These are phyloP conservation scores for Gallinago paraguaiae DNA, from an alignment of 2,113 vertebrate species.

Conservation along the genomic window DNA sequence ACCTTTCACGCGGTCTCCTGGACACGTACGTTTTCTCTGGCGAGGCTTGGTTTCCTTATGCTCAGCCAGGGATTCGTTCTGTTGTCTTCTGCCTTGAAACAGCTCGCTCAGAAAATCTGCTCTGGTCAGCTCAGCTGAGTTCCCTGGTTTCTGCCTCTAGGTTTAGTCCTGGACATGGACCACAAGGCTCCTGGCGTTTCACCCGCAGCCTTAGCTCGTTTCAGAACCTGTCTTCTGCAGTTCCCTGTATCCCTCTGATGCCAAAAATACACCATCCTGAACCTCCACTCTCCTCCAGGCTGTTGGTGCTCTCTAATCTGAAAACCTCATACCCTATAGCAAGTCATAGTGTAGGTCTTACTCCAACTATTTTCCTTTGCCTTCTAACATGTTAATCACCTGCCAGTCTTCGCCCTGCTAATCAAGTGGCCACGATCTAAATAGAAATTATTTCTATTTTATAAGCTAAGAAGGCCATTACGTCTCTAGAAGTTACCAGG, in stretches of 20 bases:
- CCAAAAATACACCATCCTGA: background rate
- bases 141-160: background rate
- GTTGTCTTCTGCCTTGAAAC: background rate
- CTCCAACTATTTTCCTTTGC: background rate
- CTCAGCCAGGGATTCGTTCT: background rate
- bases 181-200: background rate
- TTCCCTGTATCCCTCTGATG: background rate
- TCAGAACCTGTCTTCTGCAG: background rate
- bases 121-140: rapidly evolving
- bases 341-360: background rate
- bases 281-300: background rate
- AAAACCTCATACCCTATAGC: rapidly evolving
- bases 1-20: background rate
- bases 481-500: background rate
- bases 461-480: rapidly evolving
- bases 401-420: background rate
- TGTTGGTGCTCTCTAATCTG: background rate
- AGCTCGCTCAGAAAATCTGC: rapidly evolving
- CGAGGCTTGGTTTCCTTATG: background rate
- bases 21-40: background rate
- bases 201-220: background rate
- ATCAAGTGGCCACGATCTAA: background rate
- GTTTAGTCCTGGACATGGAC: background rate
- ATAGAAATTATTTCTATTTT: background rate
- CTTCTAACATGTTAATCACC: rapidly evolving